A percentile compares a stretch with the other conserved stretches of the same genome.
phyloP scores from a whole-genome alignment of 2,113 vertebrate species.

The Pimephales promelas region DNA sequence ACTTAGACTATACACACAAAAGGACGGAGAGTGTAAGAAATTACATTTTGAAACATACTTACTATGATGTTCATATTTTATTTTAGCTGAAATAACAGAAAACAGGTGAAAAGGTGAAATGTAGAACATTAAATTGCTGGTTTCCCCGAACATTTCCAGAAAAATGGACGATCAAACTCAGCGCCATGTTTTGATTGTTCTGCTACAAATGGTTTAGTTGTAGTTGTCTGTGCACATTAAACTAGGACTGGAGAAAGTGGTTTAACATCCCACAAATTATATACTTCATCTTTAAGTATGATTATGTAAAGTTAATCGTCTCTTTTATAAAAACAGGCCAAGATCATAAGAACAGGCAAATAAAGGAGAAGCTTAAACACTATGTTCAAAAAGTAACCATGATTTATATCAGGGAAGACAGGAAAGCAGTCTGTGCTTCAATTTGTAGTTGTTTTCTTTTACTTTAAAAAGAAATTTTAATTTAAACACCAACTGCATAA shows the following conservation, averaged over 20 bases:
- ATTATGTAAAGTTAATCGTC: neutral
- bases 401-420: neutral
- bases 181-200: neutral
- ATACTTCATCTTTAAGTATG: neutral
- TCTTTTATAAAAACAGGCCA: neutral
- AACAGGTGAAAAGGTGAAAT: neutral
- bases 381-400: neutral
- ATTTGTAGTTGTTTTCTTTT: constrained; percentile 16
- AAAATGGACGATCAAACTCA: neutral
- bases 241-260: neutral
- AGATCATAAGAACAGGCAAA: neutral
- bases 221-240: neutral
- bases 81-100: neutral
- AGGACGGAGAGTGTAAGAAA: neutral
- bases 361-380: neutral
- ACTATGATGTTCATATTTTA: neutral
- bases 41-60: neutral
- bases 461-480: constrained; percentile 10
- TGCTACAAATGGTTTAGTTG: neutral
- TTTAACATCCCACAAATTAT: neutral
- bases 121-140: neutral
- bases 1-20: neutral
- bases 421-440: constrained; percentile 6
- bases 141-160: neutral
- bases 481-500: constrained; percentile 37